Evolutionary conservation across 2,888 invertebrate species (phyloP).

Genomic region (Dexiosoma caninum): DNA sequence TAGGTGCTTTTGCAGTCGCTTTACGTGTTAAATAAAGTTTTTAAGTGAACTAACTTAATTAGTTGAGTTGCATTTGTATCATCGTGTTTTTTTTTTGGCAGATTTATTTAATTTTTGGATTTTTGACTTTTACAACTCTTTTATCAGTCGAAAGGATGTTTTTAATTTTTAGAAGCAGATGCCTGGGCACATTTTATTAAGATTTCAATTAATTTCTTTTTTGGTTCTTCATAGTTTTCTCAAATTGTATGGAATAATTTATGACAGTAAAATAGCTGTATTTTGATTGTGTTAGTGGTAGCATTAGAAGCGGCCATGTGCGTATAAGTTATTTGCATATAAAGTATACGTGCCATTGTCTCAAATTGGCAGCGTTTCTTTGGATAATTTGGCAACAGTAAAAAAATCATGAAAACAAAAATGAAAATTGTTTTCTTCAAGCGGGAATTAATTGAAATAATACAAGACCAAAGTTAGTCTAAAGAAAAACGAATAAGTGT

Average conservation of each 20-base stretch:
- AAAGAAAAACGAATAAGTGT: too few relatives aligned
- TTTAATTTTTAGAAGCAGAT: conserved; percentile 7
- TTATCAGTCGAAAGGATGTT: conserved; percentile 9
- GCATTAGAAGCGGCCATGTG: background rate
- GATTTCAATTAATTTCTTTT: conserved; percentile 9
- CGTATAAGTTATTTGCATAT: conserved; percentile 5
- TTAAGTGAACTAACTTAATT: conserved; percentile 49
- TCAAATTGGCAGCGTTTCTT: too few relatives aligned
- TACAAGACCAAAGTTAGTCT: too few relatives aligned
- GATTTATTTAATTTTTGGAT: conserved; percentile 47
- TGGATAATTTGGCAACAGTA: too few relatives aligned
- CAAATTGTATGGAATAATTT: background rate
- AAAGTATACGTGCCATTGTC: background rate
- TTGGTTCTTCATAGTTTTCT: background rate
- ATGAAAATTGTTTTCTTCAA: too few relatives aligned
- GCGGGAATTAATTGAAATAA: too few relatives aligned
- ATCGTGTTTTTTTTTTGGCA: conserved; percentile 20
- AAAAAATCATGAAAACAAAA: too few relatives aligned
- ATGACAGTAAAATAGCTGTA: background rate
- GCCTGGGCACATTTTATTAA: background rate
- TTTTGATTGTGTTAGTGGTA: background rate
- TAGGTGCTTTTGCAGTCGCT: background rate
- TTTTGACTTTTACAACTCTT: conserved; percentile 16
- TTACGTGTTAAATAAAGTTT: background rate
- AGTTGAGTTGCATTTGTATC: conserved; percentile 31